phyloP scores from a whole-genome alignment of 2,113 vertebrate species.

The Anolis carolinensis region DNA sequence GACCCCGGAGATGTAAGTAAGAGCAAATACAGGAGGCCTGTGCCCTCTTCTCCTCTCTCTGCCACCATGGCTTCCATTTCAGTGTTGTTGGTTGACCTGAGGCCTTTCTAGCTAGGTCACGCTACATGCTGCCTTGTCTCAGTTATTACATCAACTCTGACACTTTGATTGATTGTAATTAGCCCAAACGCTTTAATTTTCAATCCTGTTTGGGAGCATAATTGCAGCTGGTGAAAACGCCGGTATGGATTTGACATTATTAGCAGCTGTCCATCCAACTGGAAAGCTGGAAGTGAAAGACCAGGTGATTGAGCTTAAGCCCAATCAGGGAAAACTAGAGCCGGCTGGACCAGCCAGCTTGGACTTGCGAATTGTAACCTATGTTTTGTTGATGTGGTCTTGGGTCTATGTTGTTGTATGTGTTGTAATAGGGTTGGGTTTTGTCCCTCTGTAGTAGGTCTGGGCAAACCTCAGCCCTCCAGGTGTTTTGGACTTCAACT shows the following conservation, averaged over 20 bases:
- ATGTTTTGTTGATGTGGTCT: too few species aligned
- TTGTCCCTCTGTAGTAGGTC: too few species aligned
- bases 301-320: too few species aligned
- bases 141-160: neutral
- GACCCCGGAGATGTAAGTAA: constrained; percentile 95
- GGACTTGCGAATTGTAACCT: too few species aligned
- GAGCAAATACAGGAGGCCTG: accelerated
- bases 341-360: too few species aligned
- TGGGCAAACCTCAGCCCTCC: too few species aligned
- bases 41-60: accelerated
- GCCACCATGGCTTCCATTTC: neutral
- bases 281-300: too few species aligned
- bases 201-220: neutral
- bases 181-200: neutral
- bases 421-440: too few species aligned
- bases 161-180: neutral
- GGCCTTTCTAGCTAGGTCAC: neutral
- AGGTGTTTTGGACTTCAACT: too few species aligned
- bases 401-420: too few species aligned
- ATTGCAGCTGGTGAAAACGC: neutral
- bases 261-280: neutral
- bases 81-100: neutral
- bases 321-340: too few species aligned
- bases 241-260: neutral
- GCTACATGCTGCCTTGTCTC: too few species aligned